phyloP scores from a whole-genome alignment of 1,140 invertebrate genomes.

The Dendroctonus valens region DNA sequence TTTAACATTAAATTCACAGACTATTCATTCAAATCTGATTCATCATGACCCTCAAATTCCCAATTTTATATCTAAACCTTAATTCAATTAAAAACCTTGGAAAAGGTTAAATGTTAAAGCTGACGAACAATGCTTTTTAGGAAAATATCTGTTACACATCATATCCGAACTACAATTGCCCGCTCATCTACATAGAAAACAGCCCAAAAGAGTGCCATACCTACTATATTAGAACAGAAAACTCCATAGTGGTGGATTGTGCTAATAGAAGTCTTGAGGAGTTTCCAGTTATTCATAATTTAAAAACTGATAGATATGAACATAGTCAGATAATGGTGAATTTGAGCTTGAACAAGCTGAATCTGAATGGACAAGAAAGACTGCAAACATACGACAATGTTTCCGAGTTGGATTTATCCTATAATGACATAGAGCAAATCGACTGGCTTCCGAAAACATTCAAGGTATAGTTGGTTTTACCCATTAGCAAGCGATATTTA shows the following conservation, averaged over 20 bases:
- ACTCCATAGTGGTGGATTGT: conserved; percentile 30
- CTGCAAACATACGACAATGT: conserved; percentile 32
- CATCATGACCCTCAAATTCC: too few relatives aligned
- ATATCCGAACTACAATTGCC: conserved; percentile 10
- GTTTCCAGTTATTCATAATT: conserved; percentile 17
- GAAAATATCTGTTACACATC: conserved; percentile 21
- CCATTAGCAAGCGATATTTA: too few relatives aligned
- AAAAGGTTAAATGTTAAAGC: too few relatives aligned
- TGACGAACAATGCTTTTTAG: neutral
- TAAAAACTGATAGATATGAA: conserved; percentile 1
- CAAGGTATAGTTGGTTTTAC: neutral
- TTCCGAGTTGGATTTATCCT: conserved; percentile 35
- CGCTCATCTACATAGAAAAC: conserved; percentile 10
- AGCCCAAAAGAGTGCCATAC: conserved; percentile 34
- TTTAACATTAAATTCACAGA: too few relatives aligned
- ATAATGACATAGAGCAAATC: conserved; percentile 32
- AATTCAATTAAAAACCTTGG: too few relatives aligned
- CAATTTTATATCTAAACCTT: too few relatives aligned
- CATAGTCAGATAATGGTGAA: conserved; percentile 1
- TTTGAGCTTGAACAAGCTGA: conserved; percentile 8
- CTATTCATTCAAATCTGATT: too few relatives aligned
- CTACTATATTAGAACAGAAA: conserved; percentile 13
- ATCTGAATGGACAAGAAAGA: conserved; percentile 11
- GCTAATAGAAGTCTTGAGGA: conserved; percentile 12
- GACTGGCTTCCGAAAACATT: conserved; percentile 32